Conservation (phyloP, 2,797 vertebrate species). For the Euphonia xanthogaster region DNA sequence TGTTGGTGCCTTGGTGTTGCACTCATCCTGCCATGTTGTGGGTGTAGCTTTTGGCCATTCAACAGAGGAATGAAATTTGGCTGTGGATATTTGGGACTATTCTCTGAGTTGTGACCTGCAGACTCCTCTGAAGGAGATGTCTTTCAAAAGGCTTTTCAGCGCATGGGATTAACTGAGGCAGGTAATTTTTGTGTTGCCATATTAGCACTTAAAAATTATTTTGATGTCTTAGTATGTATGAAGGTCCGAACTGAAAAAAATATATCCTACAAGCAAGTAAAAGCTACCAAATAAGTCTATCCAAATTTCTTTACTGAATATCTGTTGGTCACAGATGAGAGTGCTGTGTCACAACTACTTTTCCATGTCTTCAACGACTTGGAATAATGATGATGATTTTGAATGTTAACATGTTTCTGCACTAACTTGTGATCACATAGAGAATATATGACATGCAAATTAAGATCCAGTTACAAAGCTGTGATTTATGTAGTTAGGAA, state of each 20-base stretch:
- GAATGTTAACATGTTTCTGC: not conserved
- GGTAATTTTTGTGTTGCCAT: not conserved
- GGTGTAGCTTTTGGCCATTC: not conserved
- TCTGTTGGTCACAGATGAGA: not conserved
- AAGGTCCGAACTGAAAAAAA: not conserved
- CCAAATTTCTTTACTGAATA: not conserved
- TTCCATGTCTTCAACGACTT: not conserved
- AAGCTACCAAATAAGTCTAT: not conserved
- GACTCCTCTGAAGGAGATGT: not conserved
- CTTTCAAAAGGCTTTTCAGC: not conserved
- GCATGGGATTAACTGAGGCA: not conserved
- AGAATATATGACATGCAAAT: not conserved
- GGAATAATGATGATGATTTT: not conserved
- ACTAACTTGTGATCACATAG: not conserved
- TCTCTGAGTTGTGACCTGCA: not conserved
- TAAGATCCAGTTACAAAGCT: not conserved
- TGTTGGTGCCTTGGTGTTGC: not conserved
- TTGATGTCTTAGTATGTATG: not conserved
- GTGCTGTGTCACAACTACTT: not conserved
- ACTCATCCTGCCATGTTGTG: not conserved
- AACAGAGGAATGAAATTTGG: not conserved
- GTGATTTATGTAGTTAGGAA: not conserved
- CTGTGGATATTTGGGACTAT: accelerated
- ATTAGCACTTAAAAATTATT: not conserved
- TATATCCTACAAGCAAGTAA: not conserved